Evolutionary conservation across 2,113 vertebrate species (phyloP).

Genomic region (Balaenoptera acutorostrata): DNA sequence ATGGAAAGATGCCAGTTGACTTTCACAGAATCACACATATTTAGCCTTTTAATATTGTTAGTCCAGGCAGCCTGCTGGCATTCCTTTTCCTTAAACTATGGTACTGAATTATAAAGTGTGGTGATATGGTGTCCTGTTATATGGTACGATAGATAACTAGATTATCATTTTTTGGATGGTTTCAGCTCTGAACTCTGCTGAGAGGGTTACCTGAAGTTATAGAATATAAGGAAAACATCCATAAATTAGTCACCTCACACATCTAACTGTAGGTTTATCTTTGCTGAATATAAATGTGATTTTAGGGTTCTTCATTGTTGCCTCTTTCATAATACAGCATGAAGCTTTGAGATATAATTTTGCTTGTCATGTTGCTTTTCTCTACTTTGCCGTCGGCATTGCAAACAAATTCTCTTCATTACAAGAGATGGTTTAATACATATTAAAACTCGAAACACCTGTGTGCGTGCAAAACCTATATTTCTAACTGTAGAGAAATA

Average conservation of each 20-base stretch:
- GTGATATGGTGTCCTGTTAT: background rate
- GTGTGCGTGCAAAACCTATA: background rate
- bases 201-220: constrained; percentile 12
- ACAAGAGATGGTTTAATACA: background rate
- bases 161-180: background rate
- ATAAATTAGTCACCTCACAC: background rate
- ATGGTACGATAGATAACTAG: background rate
- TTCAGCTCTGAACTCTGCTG: background rate
- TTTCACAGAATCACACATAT: background rate
- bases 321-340: background rate
- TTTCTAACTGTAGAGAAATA: background rate
- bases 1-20: background rate
- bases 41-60: background rate
- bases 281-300: background rate
- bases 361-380: background rate
- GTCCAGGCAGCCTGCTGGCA: background rate
- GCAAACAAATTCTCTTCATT: background rate
- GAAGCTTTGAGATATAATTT: background rate
- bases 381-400: background rate
- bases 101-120: background rate
- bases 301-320: background rate
- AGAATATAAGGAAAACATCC: background rate
- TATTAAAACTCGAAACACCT: background rate
- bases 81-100: background rate
- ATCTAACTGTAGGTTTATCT: background rate